Conservation (phyloP, 2,113 vertebrate species). For the Acrocephalus arundinaceus region DNA sequence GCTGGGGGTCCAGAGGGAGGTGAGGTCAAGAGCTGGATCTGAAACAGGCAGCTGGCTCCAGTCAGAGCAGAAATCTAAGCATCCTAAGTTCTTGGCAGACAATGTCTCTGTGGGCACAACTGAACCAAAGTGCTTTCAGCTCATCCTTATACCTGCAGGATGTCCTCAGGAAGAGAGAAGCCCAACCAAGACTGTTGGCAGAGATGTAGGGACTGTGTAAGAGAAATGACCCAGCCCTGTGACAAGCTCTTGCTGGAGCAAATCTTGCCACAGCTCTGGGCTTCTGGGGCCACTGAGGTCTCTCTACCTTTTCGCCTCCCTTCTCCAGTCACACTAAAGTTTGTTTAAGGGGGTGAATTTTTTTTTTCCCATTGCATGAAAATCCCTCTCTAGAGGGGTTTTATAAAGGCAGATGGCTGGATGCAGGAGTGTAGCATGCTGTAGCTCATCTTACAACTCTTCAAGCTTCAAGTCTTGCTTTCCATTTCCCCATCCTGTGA, state of each 20-base stretch:
- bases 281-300: background rate
- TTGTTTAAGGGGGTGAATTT: background rate
- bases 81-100: background rate
- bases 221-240: background rate
- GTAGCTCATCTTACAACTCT: background rate
- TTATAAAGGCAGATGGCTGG: background rate
- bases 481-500: background rate
- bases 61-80: background rate
- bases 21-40: constrained; percentile 16
- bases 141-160: background rate
- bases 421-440: background rate
- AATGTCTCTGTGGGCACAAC: background rate
- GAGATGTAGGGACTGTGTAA: rapidly evolving
- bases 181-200: background rate
- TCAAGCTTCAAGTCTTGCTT: background rate
- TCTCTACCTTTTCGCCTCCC: background rate
- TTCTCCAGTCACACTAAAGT: background rate
- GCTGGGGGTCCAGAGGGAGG: background rate
- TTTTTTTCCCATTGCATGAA: background rate
- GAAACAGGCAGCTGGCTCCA: background rate
- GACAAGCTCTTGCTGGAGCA: background rate
- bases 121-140: background rate
- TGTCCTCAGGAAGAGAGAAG: background rate
- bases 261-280: background rate
- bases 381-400: background rate